These are phyloP conservation scores for Neodontobutis hainanensis DNA, from an alignment of 2,113 vertebrate species.

Conservation along the genomic window DNA sequence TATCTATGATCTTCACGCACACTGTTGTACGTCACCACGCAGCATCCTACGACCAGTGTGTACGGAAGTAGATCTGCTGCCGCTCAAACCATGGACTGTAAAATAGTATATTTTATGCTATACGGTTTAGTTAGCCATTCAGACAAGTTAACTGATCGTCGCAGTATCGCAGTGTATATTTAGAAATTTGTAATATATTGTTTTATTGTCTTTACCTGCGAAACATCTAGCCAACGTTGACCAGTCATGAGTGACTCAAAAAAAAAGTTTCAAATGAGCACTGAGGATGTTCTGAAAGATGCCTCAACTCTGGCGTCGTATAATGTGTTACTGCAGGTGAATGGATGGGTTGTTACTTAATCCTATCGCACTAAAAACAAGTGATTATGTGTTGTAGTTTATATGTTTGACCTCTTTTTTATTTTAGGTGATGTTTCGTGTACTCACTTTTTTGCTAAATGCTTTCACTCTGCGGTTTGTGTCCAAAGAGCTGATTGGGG, in stretches of 20 bases:
- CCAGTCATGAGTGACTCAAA: background rate
- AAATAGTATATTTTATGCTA: background rate
- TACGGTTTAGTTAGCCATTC: background rate
- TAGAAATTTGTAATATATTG: background rate
- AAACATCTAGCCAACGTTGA: background rate
- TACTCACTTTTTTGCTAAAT: conserved; percentile 90
- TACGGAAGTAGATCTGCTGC: conserved; percentile 61
- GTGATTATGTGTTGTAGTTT: background rate
- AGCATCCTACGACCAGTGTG: conserved; percentile 28
- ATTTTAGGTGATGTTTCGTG: conserved; percentile 88
- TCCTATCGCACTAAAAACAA: too few relatives aligned
- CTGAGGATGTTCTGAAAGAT: conserved; percentile 71
- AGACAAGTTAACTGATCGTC: background rate
- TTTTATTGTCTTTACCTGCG: background rate
- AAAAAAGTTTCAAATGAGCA: conserved; percentile 67
- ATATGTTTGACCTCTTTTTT: background rate
- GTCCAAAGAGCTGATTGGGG: conserved; percentile 89
- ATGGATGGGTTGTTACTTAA: background rate
- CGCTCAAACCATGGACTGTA: background rate
- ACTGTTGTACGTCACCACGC: conserved; percentile 45
- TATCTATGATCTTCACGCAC: too few relatives aligned
- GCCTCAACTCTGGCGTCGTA: conserved; percentile 78
- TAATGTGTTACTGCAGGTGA: conserved; percentile 80
- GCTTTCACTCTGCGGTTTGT: conserved; percentile 94
- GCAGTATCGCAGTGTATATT: too few relatives aligned